These are phyloP conservation scores for Drosophila orosa DNA, from an alignment of 1,140 invertebrate species.

Conservation along the genomic window DNA sequence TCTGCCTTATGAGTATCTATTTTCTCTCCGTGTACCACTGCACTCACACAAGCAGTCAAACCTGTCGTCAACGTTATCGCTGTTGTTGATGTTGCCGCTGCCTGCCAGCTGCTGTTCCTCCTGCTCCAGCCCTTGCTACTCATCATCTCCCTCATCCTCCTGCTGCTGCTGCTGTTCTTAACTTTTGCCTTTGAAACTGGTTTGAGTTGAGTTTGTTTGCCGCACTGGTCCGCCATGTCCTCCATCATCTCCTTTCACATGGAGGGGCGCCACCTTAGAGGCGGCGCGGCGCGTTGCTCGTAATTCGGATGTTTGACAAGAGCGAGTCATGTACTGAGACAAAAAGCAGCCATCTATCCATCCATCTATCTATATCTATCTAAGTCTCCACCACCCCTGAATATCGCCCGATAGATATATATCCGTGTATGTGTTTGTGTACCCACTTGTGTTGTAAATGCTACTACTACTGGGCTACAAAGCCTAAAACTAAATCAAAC, in stretches of 20 bases:
- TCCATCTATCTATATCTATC: constrained; percentile 16
- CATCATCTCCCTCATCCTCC: neutral
- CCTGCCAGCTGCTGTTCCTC: constrained; percentile 57
- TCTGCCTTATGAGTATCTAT: neutral
- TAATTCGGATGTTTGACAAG: constrained; percentile 74
- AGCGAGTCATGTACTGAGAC: constrained; percentile 59
- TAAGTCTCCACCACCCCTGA: constrained; percentile 3
- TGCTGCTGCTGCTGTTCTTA: constrained; percentile 43
- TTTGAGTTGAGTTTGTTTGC: constrained; percentile 54
- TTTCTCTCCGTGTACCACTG: constrained; percentile 28
- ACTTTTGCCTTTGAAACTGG: constrained; percentile 76
- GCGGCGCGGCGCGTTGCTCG: constrained; percentile 49
- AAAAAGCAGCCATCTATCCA: constrained; percentile 39
- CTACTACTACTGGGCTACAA: constrained; percentile 11
- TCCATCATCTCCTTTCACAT: constrained; percentile 25
- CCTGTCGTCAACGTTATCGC: constrained; percentile 71
- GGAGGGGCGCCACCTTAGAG: constrained; percentile 35
- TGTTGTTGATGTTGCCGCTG: constrained; percentile 47
- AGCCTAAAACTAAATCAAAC: constrained; percentile 64
- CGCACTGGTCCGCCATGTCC: constrained; percentile 28
- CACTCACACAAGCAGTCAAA: constrained; percentile 46
- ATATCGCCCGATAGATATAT: constrained; percentile 41
- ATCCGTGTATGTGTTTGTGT: constrained; percentile 49
- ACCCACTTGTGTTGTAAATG: constrained; percentile 53
- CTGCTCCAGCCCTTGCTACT: constrained; percentile 8